Conservation (phyloP, 2,797 vertebrate species). For the Platalea minor region DNA sequence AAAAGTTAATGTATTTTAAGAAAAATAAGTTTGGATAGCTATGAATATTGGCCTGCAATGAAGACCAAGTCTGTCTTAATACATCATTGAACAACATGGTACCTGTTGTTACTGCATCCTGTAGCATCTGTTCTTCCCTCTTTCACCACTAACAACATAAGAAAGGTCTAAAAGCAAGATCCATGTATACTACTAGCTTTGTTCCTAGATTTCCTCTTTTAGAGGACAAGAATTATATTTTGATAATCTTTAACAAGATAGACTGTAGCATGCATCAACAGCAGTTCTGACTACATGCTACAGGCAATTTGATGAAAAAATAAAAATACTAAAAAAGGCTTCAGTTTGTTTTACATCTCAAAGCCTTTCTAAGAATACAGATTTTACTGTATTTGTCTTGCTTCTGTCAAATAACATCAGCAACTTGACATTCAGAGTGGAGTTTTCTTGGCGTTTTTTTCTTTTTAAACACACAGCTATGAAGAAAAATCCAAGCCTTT, state of each 20-base stretch:
- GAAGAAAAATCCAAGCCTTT: background rate
- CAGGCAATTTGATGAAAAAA: background rate
- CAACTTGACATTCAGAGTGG: background rate
- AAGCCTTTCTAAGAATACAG: background rate
- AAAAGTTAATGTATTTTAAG: background rate
- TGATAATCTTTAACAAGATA: background rate
- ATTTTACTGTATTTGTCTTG: background rate
- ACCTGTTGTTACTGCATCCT: background rate
- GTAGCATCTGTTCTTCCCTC: background rate
- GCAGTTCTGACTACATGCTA: background rate
- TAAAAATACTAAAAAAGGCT: background rate
- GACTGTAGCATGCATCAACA: background rate
- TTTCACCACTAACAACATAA: background rate
- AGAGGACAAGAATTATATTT: background rate
- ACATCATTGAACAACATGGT: background rate
- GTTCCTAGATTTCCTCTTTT: background rate
- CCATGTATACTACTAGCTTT: background rate
- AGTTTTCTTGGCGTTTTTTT: background rate
- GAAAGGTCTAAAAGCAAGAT: background rate
- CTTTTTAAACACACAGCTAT: background rate
- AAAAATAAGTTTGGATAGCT: background rate
- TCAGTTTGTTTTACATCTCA: background rate
- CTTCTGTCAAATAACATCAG: background rate
- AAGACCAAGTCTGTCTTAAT: background rate
- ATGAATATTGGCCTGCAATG: background rate